Conservation (phyloP, 1,140 invertebrate species). For the Musca domestica region DNA sequence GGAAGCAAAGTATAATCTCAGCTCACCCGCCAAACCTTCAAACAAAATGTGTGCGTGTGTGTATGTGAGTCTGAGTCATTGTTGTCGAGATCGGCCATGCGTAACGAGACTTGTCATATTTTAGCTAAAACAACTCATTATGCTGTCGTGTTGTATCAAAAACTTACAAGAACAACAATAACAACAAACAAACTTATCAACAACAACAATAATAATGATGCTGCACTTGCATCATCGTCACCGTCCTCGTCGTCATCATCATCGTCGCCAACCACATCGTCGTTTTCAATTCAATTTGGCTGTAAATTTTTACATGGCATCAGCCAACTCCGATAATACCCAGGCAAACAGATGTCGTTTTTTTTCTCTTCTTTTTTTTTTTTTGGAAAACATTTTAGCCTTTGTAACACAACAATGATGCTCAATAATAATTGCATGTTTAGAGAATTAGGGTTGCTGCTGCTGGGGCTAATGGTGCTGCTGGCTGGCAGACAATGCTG, state of each 20-base stretch:
- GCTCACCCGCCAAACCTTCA: too few species aligned
- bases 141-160: conserved; percentile 4
- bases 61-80: too few species aligned
- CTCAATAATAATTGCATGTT: conserved; percentile 21
- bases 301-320: background rate
- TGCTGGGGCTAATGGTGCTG: background rate
- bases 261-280: background rate
- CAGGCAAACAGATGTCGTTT: conserved; percentile 18
- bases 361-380: background rate
- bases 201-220: background rate
- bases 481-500: background rate
- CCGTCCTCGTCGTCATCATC: background rate
- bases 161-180: too few species aligned
- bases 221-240: conserved; percentile 14
- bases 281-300: background rate
- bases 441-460: conserved; percentile 17
- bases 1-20: too few species aligned
- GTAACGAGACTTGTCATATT: background rate
- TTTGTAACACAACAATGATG: conserved; percentile 10
- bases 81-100: background rate
- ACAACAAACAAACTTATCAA: too few species aligned
- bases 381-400: too few species aligned
- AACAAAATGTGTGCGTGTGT: too few species aligned
- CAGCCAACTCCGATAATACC: background rate
- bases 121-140: background rate